Percentiles rank a stretch among this genome's conserved stretches.
These are phyloP conservation scores for Allophyes oxyacanthae DNA, from an alignment of 2,888 invertebrate genomes.

Conservation along the genomic window DNA sequence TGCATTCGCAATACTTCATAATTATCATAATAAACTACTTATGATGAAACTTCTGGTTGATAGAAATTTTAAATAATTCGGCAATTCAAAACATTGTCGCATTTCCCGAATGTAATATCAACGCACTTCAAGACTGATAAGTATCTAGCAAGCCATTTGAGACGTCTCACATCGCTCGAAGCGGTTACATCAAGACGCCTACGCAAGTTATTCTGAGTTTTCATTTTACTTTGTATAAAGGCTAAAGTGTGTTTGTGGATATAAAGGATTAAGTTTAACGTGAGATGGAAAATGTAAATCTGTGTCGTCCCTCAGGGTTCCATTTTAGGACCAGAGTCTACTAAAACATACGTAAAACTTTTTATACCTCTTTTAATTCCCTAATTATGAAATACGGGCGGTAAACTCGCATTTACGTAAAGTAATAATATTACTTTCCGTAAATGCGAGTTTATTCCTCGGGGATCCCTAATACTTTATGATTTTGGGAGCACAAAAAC, in stretches of 20 bases:
- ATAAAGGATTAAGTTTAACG: constrained; percentile 7
- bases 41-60: too few relatives aligned
- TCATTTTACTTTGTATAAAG: constrained; percentile 2
- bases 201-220: too few relatives aligned
- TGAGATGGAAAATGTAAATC: constrained; percentile 22
- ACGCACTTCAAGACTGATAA: background rate
- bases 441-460: constrained; percentile 3
- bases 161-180: background rate
- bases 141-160: background rate
- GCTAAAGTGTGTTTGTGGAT: background rate
- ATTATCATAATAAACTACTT: too few relatives aligned
- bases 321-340: background rate
- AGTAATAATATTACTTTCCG: constrained; percentile 1
- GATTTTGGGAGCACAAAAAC: background rate
- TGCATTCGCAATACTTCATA: too few relatives aligned
- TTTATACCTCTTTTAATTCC: constrained; percentile 17
- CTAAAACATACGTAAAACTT: constrained; percentile 6
- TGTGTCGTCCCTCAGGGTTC: constrained; percentile 11
- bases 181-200: background rate
- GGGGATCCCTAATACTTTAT: constrained; percentile 1
- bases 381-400: constrained; percentile 24
- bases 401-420: too few relatives aligned
- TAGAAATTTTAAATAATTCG: too few relatives aligned
- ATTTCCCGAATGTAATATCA: background rate
- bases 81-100: background rate